Conservation (phyloP, 1,140 invertebrate genomes). For the Tyrophagus putrescentiae region DNA sequence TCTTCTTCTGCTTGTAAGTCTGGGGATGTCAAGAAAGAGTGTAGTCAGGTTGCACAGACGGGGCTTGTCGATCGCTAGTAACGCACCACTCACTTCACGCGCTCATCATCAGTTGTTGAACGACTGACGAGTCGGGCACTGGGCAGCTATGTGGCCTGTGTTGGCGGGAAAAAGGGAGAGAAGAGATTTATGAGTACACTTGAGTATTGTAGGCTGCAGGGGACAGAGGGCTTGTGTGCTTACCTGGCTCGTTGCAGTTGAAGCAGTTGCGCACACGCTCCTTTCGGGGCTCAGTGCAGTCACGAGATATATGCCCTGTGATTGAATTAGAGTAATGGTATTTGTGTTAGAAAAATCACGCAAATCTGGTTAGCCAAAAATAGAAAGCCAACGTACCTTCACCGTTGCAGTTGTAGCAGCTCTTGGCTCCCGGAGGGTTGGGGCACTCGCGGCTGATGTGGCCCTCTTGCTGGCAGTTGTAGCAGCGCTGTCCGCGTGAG, state of each 20-base stretch:
- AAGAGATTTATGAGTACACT: too few species aligned
- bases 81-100: background rate
- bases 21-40: too few species aligned
- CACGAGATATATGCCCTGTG: conserved; percentile 11
- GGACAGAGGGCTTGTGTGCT: too few species aligned
- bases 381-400: background rate
- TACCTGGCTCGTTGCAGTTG: conserved; percentile 19
- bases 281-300: conserved; percentile 17
- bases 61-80: too few species aligned
- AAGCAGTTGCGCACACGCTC: conserved; percentile 14
- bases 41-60: too few species aligned
- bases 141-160: conserved; percentile 11
- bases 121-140: conserved; percentile 2
- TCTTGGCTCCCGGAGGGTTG: conserved; percentile 10
- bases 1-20: too few species aligned
- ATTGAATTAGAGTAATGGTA: background rate
- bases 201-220: too few species aligned
- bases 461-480: conserved; percentile 19
- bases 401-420: conserved; percentile 19
- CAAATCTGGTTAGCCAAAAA: background rate
- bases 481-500: background rate
- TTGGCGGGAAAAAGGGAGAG: too few species aligned
- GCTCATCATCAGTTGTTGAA: background rate
- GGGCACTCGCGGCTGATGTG: conserved; percentile 19
- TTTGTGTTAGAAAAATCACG: background rate